Evolutionary conservation across 2,888 invertebrate species (phyloP).

Genomic region (Eugnorisma glareosa): DNA sequence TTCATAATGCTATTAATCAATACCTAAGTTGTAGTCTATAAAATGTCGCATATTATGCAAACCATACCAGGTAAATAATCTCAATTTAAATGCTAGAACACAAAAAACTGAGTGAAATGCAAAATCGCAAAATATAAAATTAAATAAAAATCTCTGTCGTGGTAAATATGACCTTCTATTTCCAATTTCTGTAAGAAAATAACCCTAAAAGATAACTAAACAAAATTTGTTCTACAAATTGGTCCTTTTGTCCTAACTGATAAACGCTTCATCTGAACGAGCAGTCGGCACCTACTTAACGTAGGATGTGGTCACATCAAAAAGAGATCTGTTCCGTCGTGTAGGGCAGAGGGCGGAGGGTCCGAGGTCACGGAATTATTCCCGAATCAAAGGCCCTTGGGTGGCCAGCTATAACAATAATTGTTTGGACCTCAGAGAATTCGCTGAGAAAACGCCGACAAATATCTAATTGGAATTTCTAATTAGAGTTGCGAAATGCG

Average conservation of each 20-base stretch:
- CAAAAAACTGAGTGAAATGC: neutral
- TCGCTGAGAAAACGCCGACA: constrained; percentile 79
- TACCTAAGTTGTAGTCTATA: neutral
- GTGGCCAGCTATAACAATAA: constrained; percentile 86
- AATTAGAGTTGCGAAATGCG: constrained; percentile 83
- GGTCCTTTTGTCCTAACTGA: constrained; percentile 4
- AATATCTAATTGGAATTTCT: constrained; percentile 90
- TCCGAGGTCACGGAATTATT: constrained; percentile 80
- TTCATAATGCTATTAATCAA: neutral
- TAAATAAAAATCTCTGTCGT: neutral
- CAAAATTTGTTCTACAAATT: neutral
- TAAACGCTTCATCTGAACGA: constrained; percentile 51
- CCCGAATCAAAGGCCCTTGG: constrained; percentile 76
- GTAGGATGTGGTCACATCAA: constrained; percentile 88
- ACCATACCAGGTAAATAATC: neutral
- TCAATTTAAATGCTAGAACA: neutral
- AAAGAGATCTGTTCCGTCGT: constrained; percentile 82
- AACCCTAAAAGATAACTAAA: neutral
- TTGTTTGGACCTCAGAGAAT: constrained; percentile 85
- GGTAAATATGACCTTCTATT: neutral
- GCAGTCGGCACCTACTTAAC: constrained; percentile 54
- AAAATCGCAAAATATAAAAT: neutral
- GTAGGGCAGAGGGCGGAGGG: constrained; percentile 61
- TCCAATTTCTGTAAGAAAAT: neutral
- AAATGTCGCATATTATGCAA: neutral